Conservation (phyloP, 2,888 invertebrate species). For the Herminia tarsipennalis region DNA sequence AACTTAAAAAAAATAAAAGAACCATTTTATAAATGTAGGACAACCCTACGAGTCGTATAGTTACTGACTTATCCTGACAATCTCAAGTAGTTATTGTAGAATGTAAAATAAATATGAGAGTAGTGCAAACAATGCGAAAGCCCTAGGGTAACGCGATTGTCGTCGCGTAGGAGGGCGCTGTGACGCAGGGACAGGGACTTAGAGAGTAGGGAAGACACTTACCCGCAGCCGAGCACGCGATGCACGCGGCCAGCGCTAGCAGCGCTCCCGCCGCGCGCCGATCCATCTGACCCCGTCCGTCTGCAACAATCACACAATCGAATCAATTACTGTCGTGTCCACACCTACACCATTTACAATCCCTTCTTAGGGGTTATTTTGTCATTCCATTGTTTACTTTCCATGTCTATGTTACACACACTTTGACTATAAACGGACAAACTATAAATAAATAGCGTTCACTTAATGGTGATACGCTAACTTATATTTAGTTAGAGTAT, state of each 20-base stretch:
- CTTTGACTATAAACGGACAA: conserved; percentile 12
- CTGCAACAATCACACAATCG: conserved; percentile 71
- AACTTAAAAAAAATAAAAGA: no score
- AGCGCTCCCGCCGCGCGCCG: conserved; percentile 84
- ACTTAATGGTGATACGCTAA: conserved; percentile 21
- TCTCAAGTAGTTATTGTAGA: no score
- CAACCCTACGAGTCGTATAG: no score
- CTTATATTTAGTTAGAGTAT: conserved; percentile 27
- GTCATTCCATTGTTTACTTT: no score
- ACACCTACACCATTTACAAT: no score
- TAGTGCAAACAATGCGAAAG: background rate
- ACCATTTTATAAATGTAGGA: no score
- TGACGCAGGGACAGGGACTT: background rate
- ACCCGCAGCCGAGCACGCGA: conserved; percentile 80
- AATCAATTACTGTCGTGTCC: no score
- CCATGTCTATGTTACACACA: conserved; percentile 12
- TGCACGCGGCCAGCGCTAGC: conserved; percentile 81
- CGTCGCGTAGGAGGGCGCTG: background rate
- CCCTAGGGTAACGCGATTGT: conserved; percentile 3
- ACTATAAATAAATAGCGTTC: conserved; percentile 10
- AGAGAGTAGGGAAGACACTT: conserved; percentile 30
- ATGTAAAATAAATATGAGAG: background rate
- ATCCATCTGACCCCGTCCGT: conserved; percentile 81
- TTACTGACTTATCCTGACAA: no score
- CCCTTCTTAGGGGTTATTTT: no score